Base-by-base conservation (phyloP, 2,113 vertebrate species). In the Asarcornis scutulata region DNA sequence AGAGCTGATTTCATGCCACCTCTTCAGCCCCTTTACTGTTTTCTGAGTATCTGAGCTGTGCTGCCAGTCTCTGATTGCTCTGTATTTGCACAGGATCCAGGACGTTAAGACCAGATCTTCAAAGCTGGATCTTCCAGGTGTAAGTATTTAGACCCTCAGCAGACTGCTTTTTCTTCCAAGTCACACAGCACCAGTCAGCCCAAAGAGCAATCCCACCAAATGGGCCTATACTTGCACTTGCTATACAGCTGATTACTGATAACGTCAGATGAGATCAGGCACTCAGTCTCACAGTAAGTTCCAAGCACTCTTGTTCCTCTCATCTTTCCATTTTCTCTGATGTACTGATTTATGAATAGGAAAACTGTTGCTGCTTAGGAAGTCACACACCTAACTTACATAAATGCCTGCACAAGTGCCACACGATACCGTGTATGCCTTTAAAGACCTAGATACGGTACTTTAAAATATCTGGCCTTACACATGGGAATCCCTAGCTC, bases 211-310 rank as follows among this genome's bases (percentile, higher is more conserved):
- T 38, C 53, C 56, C 29, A 67, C 20, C 68, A 91, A 32, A 86
- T 0, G 7, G 27, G 53, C 5, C 29, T 3, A 69, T 0, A n/a
- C 8, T 16, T 74, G 32, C 8, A 78, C 31, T 4, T 46, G 52
- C 72, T 40, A 68, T 64, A 72, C 1, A 91, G 58, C 26, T 64
- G 17, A 77, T 17, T 83, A 22, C n/a, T n/a, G 46, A 3, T 32
- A 93, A 75, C 7, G 0, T 20, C 87, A 56, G 29, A 68, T 8
- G 36, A 55, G 23, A 89, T 48, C 13, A 48, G 38, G 18, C 10
- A 82, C 26, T 82, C 17, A 22, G 53, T 32, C 63, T 44, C 67
- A 29, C 27, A 62, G 23, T n/a, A 68, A 75, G 77, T 78, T 73
- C 68, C 80, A 74, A 92, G 88, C 7, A 77, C 5, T 4, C 4